Base-by-base conservation (phyloP, 37 sponge, comb jelly and placozoan genomes). In the Eunapius fragilis region DNA sequence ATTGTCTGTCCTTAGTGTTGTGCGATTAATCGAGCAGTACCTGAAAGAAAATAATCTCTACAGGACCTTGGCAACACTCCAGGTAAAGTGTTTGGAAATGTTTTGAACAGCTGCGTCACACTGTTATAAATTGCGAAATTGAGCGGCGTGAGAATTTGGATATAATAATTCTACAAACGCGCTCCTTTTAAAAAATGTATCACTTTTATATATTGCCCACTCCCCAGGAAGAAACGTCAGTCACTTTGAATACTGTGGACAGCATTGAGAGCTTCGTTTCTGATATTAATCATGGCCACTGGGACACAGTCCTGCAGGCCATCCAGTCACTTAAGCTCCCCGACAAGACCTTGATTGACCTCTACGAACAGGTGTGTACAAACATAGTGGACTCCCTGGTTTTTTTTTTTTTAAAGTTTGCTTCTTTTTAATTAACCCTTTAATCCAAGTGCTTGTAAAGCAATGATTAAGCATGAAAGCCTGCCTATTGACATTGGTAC, bases 221-320 rank as follows among this genome's bases (percentile, higher is more conserved):
- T 80, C 19, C 41, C 24, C 74, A 96, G 92, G 96, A 95, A 47
- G 98, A 97, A 85, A 92, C 94, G 0, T 77, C 85, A 31, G 86
- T 96, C 0, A 88, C 97, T 19, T 89, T 98, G 68, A 98, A 98
- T 81, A 98, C 99, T 22, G 97, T 98, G 79, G 99, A 98, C 79
- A 93, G 94, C 68, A 92, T 97, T 28, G 99, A 98, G 36, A 95
- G 97, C 76, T 98, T 98, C 84, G 96, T 97, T 70, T 86, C 95
- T 0, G 99, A 98, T 68, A 98, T 98, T 69, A 91, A 91, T 67
- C 92, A 96, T 78, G 99, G 99, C n/a, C 99, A 98, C 87, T 98
- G 99, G 99, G 99, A 98, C 85, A 90, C 87, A 37, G 99, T 98
- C 4, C 80, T 98, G 32, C 95, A 94, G 74, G 97, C 91, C 30